Evolutionary conservation across 2,888 invertebrate species (phyloP).

Genomic region (Pomacea canaliculata): DNA sequence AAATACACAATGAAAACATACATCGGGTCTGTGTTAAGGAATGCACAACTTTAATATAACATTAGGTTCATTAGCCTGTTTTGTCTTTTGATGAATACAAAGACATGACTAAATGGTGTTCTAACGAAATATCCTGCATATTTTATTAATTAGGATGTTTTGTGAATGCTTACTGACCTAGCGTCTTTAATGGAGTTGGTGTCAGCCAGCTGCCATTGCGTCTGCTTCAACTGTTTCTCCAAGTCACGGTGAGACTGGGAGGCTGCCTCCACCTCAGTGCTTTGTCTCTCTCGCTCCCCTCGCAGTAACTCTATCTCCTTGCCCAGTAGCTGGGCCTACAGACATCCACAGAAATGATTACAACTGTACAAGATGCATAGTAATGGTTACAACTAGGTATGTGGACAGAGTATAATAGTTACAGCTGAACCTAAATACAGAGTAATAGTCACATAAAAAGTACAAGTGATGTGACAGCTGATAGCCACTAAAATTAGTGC

Average conservation of each 20-base stretch:
- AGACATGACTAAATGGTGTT: too few species aligned
- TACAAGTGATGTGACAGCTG: too few species aligned
- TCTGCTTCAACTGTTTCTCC: conserved; percentile 64
- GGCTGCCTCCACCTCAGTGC: conserved; percentile 47
- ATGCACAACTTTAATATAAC: too few species aligned
- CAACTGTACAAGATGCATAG: background rate
- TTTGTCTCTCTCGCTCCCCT: conserved; percentile 47
- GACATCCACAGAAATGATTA: background rate
- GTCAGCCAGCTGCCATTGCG: conserved; percentile 66
- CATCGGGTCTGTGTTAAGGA: too few species aligned
- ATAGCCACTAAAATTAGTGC: too few species aligned
- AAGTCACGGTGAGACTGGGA: conserved; percentile 51
- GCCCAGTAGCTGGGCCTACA: conserved; percentile 60
- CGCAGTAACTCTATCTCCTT: conserved; percentile 62
- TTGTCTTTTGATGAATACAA: too few species aligned
- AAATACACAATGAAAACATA: too few species aligned
- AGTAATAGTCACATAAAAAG: too few species aligned
- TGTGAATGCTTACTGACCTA: conserved; percentile 40
- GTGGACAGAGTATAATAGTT: background rate
- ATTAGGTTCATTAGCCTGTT: too few species aligned
- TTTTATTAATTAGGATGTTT: too few species aligned
- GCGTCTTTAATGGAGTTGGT: conserved; percentile 62
- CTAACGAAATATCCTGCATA: too few species aligned
- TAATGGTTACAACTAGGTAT: background rate
- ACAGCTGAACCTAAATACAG: background rate